Conservation (phyloP, 2,888 invertebrate genomes). For the Dryomyza anilis region DNA sequence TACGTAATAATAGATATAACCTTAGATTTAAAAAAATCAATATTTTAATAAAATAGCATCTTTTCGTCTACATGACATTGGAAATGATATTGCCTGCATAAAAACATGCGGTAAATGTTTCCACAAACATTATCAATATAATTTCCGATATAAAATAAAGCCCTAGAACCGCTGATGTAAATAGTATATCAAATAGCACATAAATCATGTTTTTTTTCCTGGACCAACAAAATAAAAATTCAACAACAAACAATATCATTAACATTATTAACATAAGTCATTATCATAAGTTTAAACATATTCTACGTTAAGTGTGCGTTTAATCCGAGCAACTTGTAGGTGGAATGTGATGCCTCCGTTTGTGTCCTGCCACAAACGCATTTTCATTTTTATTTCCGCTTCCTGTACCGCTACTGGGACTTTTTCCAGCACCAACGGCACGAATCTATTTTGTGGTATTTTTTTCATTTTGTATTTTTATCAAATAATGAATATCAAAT, state of each 20-base stretch:
- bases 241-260: constrained; percentile 18
- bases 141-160: too few relatives aligned
- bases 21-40: too few relatives aligned
- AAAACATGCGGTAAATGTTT: too few relatives aligned
- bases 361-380: not conserved
- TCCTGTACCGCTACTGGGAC: not conserved
- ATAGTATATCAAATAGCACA: too few relatives aligned
- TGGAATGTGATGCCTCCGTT: not conserved
- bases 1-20: too few relatives aligned
- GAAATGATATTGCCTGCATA: too few relatives aligned
- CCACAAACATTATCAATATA: too few relatives aligned
- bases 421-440: not conserved
- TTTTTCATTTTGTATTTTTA: constrained; percentile 30
- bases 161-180: too few relatives aligned
- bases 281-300: constrained; percentile 39
- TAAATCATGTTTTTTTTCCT: not conserved
- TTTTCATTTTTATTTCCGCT: constrained; percentile 39
- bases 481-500: constrained; percentile 45
- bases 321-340: constrained; percentile 39
- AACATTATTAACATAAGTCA: constrained; percentile 27
- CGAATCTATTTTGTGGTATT: too few relatives aligned
- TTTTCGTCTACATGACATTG: too few relatives aligned
- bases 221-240: not conserved
- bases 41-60: too few relatives aligned
- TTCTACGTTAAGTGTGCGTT: constrained; percentile 35